Evolutionary conservation across 2,113 vertebrate species (phyloP), one percentile per base, ranked within the genome.

Genomic region (Numida meleagris): DNA sequence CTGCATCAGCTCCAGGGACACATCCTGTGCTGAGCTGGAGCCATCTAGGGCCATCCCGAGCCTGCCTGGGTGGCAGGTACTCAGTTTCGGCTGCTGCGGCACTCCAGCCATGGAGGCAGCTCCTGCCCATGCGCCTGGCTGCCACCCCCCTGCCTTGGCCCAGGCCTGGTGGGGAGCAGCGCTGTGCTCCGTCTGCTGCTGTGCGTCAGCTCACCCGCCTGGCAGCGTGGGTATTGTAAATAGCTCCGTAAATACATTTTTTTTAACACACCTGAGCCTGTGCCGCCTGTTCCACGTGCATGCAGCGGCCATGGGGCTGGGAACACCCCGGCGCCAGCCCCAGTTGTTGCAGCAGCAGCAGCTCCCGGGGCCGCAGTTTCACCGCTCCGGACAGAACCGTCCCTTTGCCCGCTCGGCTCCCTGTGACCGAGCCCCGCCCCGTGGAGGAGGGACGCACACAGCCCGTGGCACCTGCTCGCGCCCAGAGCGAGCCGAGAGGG

Each of bases 251-350:
- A 92, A 88, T 83, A 84, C 61, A 72, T 88, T n/a, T 63, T 62
- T 58, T n/a, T 58, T 57, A 33, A 65, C 51, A 61, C 16, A 59
- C n/a, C 42, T 31, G 34, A 86, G 40, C 4, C 33, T 68, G 20
- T 57, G 65, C 34, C 20, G 1, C 45, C 62, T 3, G 0, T 7
- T 6, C 3, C 14, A 29, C 3, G 2, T 0, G 0, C 57, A 19
- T 20, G 25, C 48, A 0, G 4, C 48, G 57, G 61, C 15, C 0
- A 0, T 13, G 8, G 38, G 12, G 24, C 50, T 45, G 33, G 6
- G 20, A 36, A 31, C 0, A 0, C 11, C 63, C 45, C 27, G 40
- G 45, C 3, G 2, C 38, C 0, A 0, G 43, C 31, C 20, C 20
- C 5, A 45, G 1, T 12, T 31, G 19, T 1, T 1, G 3, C n/a